Percentiles rank a stretch among this genome's conserved stretches.
phyloP scores from a whole-genome alignment of 2,797 vertebrate genomes.

The Microctenopoma stevenorrisi region DNA sequence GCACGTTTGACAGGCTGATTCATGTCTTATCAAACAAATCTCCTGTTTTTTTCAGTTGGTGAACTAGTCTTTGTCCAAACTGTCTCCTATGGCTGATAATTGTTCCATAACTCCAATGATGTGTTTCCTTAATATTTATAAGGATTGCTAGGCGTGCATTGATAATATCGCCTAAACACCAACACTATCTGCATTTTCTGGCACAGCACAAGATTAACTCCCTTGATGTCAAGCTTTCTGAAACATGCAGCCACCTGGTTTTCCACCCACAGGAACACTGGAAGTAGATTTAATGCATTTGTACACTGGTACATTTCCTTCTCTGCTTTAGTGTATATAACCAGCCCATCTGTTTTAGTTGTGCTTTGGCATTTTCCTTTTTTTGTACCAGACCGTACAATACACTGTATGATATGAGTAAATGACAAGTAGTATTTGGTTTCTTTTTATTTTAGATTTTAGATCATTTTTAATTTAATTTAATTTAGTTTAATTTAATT shows the following conservation, averaged over 20 bases:
- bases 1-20: constrained; percentile 12
- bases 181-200: constrained; percentile 17
- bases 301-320: constrained; percentile 20
- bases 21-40: neutral
- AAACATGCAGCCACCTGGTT: constrained; percentile 19
- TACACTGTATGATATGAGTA: too few relatives aligned
- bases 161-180: neutral
- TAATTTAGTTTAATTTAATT: too few relatives aligned
- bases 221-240: constrained; percentile 7
- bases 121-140: constrained; percentile 20
- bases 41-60: neutral
- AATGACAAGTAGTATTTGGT: too few relatives aligned
- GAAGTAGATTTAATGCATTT: neutral
- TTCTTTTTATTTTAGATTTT: too few relatives aligned
- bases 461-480: too few relatives aligned
- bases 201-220: neutral
- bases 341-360: constrained; percentile 47
- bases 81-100: constrained; percentile 1
- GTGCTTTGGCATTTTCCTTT: constrained; percentile 17
- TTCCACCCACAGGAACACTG: neutral
- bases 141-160: too few relatives aligned
- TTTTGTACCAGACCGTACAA: constrained; percentile 13
- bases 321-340: constrained; percentile 8
- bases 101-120: constrained; percentile 2
- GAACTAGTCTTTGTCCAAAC: too few relatives aligned